Percentiles rank a stretch among this genome's conserved stretches.
Conservation (phyloP, 2,797 vertebrate genomes). For the Acipenser ruthenus region DNA sequence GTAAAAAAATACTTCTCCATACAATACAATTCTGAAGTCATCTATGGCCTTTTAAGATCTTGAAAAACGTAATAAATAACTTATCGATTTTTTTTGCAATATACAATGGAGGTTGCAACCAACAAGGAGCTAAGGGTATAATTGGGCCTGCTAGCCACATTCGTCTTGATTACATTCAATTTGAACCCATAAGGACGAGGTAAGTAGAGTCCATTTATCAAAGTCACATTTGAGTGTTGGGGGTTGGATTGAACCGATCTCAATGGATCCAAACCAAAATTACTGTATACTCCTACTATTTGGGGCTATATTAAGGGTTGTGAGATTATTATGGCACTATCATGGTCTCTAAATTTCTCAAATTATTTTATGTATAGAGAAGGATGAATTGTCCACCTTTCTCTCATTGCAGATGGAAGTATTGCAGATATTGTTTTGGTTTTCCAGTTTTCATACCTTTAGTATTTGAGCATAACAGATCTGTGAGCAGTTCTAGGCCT, state of each 20-base stretch:
- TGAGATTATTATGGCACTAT: too few species aligned
- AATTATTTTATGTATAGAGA: too few species aligned
- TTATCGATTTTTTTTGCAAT: slow-evolving; percentile 49
- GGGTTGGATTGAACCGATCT: slow-evolving; percentile 30
- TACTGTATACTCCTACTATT: slow-evolving; percentile 7
- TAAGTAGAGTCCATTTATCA: slow-evolving; percentile 54
- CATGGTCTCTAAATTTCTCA: too few species aligned
- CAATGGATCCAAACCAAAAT: slow-evolving; percentile 26
- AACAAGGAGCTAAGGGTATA: slow-evolving; percentile 38
- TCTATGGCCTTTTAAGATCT: slow-evolving; percentile 17
- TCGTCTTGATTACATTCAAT: slow-evolving; percentile 60
- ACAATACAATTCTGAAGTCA: slow-evolving; percentile 12
- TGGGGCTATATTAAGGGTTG: too few species aligned
- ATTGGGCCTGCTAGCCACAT: slow-evolving; percentile 47
- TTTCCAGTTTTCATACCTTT: too few species aligned
- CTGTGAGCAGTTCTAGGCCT: too few species aligned
- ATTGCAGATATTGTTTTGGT: too few species aligned
- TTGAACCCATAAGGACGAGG: slow-evolving; percentile 49
- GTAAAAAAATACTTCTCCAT: background rate
- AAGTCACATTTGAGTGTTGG: slow-evolving; percentile 40
- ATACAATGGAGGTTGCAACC: slow-evolving; percentile 41
- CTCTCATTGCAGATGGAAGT: too few species aligned
- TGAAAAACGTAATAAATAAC: slow-evolving; percentile 49
- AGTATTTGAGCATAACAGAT: too few species aligned
- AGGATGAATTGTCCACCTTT: too few species aligned